Conservation (phyloP, 2,113 vertebrate genomes). For the Gobius niger region DNA sequence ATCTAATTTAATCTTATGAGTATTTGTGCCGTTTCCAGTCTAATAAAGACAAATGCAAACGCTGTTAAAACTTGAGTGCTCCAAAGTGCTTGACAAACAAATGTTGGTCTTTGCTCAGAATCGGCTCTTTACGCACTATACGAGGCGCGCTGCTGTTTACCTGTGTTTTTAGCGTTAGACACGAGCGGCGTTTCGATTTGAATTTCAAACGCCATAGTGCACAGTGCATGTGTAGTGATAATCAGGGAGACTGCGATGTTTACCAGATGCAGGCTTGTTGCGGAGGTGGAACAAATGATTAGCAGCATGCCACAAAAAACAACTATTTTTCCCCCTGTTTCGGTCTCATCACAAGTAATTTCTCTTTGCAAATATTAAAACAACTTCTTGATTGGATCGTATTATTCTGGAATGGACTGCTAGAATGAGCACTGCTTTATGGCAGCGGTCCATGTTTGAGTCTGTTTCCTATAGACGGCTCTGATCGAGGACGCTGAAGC, state of each 20-base stretch:
- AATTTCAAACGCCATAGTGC: slow-evolving; percentile 40
- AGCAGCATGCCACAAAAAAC: slow-evolving; percentile 16
- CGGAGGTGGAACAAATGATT: slow-evolving; percentile 36
- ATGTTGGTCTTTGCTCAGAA: slow-evolving; percentile 26
- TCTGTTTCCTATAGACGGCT: slow-evolving; percentile 3
- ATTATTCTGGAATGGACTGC: slow-evolving; percentile 1
- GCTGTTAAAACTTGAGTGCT: slow-evolving; percentile 2
- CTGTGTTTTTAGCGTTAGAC: slow-evolving; percentile 37
- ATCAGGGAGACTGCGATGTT: slow-evolving; percentile 44
- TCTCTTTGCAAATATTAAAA: slow-evolving; percentile 16
- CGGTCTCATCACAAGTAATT: slow-evolving; percentile 8
- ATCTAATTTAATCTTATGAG: slow-evolving; percentile 4
- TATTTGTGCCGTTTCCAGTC: slow-evolving; percentile 13
- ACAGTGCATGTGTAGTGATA: slow-evolving; percentile 31
- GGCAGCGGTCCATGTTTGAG: slow-evolving; percentile 22
- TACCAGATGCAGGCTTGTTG: slow-evolving; percentile 28
- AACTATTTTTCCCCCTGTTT: slow-evolving; percentile 15
- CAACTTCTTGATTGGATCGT: slow-evolving; percentile 23
- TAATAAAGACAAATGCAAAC: slow-evolving; percentile 12
- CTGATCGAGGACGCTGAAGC: slow-evolving; percentile 13
- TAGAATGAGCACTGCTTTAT: not conserved
- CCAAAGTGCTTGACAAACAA: slow-evolving; percentile 18
- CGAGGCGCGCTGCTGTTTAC: slow-evolving; percentile 40
- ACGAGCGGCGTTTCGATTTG: slow-evolving; percentile 21
- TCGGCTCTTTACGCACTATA: slow-evolving; percentile 34